Conservation (phyloP, 2,888 invertebrate genomes). For the Drosophila buzzatii region DNA sequence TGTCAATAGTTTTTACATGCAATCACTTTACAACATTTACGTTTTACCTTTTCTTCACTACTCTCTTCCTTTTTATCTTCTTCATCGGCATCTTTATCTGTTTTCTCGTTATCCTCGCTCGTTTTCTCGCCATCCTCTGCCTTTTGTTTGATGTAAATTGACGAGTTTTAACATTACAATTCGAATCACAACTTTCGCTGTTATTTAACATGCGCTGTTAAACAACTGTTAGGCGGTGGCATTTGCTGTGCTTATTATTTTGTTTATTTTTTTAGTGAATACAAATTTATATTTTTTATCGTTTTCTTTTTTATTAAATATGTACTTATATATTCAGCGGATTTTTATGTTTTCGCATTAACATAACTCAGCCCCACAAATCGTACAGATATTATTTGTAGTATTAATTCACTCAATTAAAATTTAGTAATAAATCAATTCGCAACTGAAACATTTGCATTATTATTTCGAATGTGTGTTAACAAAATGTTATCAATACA, state of each 20-base stretch:
- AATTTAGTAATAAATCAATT: conserved; percentile 41
- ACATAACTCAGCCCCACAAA: conserved; percentile 75
- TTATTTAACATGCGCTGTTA: conserved; percentile 53
- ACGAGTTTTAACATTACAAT: conserved; percentile 29
- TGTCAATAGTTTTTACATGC: conserved; percentile 51
- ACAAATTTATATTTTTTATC: conserved; percentile 75
- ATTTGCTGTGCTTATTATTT: conserved; percentile 39
- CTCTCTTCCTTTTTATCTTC: conserved; percentile 42
- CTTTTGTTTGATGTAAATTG: conserved; percentile 52
- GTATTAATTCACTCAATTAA: conserved; percentile 47
- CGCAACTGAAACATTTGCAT: conserved; percentile 18
- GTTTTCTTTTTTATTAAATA: conserved; percentile 45
- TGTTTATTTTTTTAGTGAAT: conserved; percentile 68
- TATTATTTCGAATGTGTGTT: conserved; percentile 34
- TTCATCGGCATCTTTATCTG: conserved; percentile 34
- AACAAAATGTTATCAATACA: conserved; percentile 42
- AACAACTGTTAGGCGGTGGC: conserved; percentile 23
- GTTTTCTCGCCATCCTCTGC: conserved; percentile 43
- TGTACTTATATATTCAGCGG: conserved; percentile 65
- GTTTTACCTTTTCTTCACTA: conserved; percentile 66
- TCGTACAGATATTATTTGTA: conserved; percentile 42
- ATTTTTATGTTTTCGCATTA: conserved; percentile 78
- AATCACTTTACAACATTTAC: background rate
- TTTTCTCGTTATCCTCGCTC: conserved; percentile 46
- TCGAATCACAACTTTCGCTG: conserved; percentile 1